Evolutionary conservation across 2,888 invertebrate genomes (phyloP).

Genomic region (Morpho deidamia): DNA sequence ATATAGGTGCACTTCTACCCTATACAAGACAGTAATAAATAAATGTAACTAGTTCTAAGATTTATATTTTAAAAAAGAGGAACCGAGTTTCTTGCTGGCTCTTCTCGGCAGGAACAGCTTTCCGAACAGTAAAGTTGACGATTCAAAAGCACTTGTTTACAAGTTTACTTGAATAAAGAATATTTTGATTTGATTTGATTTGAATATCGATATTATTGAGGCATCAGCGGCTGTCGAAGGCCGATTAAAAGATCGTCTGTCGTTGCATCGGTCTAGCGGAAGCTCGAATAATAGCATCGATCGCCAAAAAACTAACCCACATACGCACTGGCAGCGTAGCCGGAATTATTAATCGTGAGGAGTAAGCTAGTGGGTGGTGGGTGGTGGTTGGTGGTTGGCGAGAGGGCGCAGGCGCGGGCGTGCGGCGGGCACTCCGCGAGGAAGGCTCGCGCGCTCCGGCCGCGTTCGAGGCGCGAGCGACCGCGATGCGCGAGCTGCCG

Average conservation of each 20-base stretch:
- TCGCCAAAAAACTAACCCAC: constrained; percentile 78
- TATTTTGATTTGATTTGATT: no score
- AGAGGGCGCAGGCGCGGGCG: constrained; percentile 56
- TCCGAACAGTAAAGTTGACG: no score
- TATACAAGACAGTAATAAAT: no score
- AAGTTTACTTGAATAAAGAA: no score
- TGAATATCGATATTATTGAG: no score
- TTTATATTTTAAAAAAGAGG: no score
- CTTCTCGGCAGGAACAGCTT: no score
- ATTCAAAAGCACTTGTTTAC: no score
- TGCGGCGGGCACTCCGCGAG: constrained; percentile 70
- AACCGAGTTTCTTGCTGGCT: no score
- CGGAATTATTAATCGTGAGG: constrained; percentile 75
- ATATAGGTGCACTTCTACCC: no score
- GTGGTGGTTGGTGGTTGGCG: constrained; percentile 23
- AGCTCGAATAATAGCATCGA: constrained; percentile 74
- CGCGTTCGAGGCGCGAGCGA: constrained; percentile 57
- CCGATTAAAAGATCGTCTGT: constrained; percentile 57
- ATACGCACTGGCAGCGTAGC: constrained; percentile 78
- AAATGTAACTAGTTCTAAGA: no score
- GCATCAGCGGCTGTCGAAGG: constrained; percentile 15
- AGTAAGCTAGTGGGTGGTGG: constrained; percentile 61
- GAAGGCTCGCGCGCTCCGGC: constrained; percentile 72
- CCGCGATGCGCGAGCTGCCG: constrained; percentile 69
- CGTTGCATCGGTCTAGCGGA: constrained; percentile 62